Percentiles rank a stretch among this genome's conserved stretches.
Conservation (phyloP, 2,113 vertebrate species). For the Nycticryphes semicollaris region DNA sequence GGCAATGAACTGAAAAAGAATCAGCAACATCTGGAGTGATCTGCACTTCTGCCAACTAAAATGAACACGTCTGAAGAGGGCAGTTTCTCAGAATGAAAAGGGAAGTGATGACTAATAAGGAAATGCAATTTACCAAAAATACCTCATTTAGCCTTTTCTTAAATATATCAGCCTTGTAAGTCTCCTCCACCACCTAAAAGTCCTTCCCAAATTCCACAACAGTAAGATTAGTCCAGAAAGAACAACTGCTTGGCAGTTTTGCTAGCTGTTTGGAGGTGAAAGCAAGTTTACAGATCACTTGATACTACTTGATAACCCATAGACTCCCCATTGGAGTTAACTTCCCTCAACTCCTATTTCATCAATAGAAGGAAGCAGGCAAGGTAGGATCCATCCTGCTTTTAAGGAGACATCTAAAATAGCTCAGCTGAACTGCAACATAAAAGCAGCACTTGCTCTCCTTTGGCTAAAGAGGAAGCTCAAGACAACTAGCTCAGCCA, state of each 20-base stretch:
- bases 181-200: neutral
- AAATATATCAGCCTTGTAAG: neutral
- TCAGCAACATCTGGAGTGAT: constrained; percentile 48
- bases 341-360: neutral
- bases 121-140: constrained; percentile 51
- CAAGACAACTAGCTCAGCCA: neutral
- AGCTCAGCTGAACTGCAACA: neutral
- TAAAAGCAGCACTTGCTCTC: neutral
- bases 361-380: neutral
- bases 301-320: neutral
- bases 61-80: neutral
- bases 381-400: neutral
- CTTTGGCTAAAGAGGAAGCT: neutral
- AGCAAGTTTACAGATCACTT: neutral
- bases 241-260: neutral
- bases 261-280: neutral
- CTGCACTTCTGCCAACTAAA: constrained; percentile 41
- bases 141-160: constrained; percentile 22
- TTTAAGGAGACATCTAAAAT: neutral
- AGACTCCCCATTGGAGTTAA: neutral
- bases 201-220: neutral
- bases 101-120: constrained; percentile 51
- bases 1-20: constrained; percentile 48
- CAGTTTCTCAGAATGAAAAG: constrained; percentile 43
- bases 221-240: neutral